Conservation (phyloP, 1,140 invertebrate genomes). For the Parapsyche elsis region DNA sequence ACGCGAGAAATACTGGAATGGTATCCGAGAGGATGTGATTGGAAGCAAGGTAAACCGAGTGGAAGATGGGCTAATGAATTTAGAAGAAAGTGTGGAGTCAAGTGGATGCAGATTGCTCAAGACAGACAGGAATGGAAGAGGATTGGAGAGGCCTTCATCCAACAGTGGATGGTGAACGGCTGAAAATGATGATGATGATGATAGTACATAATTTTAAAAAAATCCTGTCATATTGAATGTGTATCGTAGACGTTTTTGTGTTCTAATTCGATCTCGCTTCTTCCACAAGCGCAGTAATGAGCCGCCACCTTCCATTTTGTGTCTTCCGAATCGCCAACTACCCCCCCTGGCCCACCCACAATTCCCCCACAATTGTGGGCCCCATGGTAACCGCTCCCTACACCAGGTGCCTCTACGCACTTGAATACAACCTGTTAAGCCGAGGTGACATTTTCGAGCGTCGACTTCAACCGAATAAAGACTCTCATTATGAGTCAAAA, state of each 20-base stretch:
- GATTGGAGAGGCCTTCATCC: too few species aligned
- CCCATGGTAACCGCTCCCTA: conserved; percentile 38
- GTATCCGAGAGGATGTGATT: too few species aligned
- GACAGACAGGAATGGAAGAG: too few species aligned
- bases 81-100: too few species aligned
- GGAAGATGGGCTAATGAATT: too few species aligned
- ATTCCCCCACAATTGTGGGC: background rate
- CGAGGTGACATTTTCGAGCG: conserved; percentile 4
- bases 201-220: too few species aligned
- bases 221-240: background rate
- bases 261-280: conserved; percentile 10
- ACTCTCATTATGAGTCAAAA: too few species aligned
- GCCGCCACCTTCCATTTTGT: conserved; percentile 7
- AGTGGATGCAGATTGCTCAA: too few species aligned
- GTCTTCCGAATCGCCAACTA: background rate
- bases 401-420: conserved; percentile 33
- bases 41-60: too few species aligned
- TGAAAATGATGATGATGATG: too few species aligned
- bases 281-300: conserved; percentile 25
- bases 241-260: background rate
- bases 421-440: conserved; percentile 23
- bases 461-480: background rate
- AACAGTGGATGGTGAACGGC: too few species aligned
- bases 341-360: background rate
- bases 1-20: too few species aligned